Evolutionary conservation across 2,888 invertebrate species (phyloP), one percentile per base, ranked within the genome.

Genomic region (Lutraria lutraria): DNA sequence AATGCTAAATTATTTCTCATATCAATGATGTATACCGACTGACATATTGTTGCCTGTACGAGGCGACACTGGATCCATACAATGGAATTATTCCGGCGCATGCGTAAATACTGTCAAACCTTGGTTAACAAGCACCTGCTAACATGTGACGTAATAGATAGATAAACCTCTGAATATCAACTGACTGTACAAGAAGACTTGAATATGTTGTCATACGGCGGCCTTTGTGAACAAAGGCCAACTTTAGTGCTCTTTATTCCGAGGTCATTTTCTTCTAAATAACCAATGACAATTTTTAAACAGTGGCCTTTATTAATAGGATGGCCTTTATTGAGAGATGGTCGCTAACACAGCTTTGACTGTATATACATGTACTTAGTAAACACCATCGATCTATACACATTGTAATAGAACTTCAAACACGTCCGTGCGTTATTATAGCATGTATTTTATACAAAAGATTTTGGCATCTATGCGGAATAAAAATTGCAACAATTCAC

Each of bases 391-490:
- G 6, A 60, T 8, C 21, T n/a, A n/a, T 21, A 21, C 21, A 60
- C 60, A 21, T 60, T 60, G n/a, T 19, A 19, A 60, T 60, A 60
- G 19, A 16, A 60, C 19, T n/a, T 60, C 21, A 19, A 3, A 56
- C 3, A 19, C 15, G 21, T 2, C 21, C 8, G 60, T 60, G 16
- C 8, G 8, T 60, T n/a, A 8, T n/a, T 56, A 60, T 60, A 60
- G 21, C 19, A 60, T 19, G 6, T 60, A 60, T 43, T 43, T 43
- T 43, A 43, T 43, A 43, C 43, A 43, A 43, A 43, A 2, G 8
- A 25, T 12, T 72, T 72, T 72, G 72, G 72, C 72, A n/a, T 72
- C 29, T 72, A 72, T 29, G 72, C 72, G 72, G 72, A 72, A 72
- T n/a, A n/a, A 29, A 25, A 25, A 21, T 8, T 60, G 19, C 19